These are phyloP conservation scores for Zaprionus kolodkinae DNA, from an alignment of 1,140 invertebrate species.

Conservation along the genomic window DNA sequence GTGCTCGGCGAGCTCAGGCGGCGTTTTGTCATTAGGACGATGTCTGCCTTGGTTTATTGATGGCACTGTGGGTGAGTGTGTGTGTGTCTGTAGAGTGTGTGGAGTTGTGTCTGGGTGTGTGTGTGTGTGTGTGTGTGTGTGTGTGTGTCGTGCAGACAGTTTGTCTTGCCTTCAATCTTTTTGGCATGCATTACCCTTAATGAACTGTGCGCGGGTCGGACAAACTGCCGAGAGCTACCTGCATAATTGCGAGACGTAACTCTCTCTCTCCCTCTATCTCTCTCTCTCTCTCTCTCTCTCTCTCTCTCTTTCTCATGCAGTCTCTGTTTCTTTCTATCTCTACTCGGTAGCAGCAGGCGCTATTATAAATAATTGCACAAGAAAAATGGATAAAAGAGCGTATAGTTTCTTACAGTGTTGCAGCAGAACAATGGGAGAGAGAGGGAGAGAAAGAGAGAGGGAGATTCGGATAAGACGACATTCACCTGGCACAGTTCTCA, in stretches of 20 bases:
- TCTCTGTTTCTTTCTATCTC: background rate
- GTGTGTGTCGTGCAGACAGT: constrained; percentile 53
- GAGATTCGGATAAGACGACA: constrained; percentile 36
- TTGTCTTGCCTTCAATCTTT: constrained; percentile 61
- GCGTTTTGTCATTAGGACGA: constrained; percentile 57
- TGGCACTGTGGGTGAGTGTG: constrained; percentile 14
- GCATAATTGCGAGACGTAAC: constrained; percentile 34
- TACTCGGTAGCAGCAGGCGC: constrained; percentile 50
- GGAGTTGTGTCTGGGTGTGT: constrained; percentile 16
- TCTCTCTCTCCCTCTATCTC: background rate
- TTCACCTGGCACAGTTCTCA: constrained; percentile 79
- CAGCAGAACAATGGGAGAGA: constrained; percentile 41
- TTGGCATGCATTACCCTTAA: constrained; percentile 80
- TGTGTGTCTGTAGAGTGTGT: background rate
- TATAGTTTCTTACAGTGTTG: constrained; percentile 51
- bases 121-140: constrained; percentile 11
- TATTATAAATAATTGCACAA: constrained; percentile 82
- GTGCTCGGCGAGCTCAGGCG: constrained; percentile 47
- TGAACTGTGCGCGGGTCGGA: constrained; percentile 57
- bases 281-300: background rate
- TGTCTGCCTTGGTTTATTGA: constrained; percentile 18
- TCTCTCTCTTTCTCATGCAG: background rate
- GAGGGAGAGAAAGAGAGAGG: constrained; percentile 6
- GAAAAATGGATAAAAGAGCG: constrained; percentile 73
- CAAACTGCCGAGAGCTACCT: constrained; percentile 53